Percentiles rank a stretch among this genome's conserved stretches.
phyloP scores from a whole-genome alignment of 2,888 invertebrate species.

The Labia minor region DNA sequence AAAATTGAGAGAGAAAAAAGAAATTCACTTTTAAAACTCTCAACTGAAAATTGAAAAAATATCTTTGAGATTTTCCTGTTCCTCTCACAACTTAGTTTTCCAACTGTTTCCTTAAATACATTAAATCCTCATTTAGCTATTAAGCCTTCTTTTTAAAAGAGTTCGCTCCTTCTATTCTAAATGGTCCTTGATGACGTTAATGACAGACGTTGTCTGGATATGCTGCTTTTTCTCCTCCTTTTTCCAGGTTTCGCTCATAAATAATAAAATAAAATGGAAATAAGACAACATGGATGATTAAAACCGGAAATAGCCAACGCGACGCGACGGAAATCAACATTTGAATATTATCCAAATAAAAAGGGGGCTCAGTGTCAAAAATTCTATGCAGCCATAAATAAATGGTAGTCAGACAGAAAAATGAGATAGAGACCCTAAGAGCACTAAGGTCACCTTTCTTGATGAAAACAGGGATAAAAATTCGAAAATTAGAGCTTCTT shows the following conservation, averaged over 20 bases:
- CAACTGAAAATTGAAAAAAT: background rate
- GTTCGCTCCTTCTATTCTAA: background rate
- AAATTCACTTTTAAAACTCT: background rate
- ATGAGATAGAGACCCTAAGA: too few relatives aligned
- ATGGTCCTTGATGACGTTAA: background rate
- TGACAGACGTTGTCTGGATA: background rate
- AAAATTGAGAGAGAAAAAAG: background rate
- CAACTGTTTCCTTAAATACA: background rate
- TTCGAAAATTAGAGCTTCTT: too few relatives aligned
- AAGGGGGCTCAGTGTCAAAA: too few relatives aligned
- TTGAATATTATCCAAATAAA: conserved; percentile 2
- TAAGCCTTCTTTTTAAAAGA: background rate
- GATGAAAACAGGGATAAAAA: too few relatives aligned
- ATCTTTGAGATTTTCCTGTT: background rate
- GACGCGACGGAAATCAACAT: background rate
- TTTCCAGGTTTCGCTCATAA: conserved; percentile 3
- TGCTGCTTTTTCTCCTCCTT: background rate
- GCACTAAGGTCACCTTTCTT: too few relatives aligned
- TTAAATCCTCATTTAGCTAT: background rate
- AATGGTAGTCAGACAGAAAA: too few relatives aligned
- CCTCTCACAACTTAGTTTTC: too few relatives aligned
- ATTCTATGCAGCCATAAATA: too few relatives aligned
- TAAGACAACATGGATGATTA: background rate
- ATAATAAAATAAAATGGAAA: conserved; percentile 13
- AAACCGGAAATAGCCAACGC: background rate